A percentile compares a stretch with the other conserved stretches of the same genome.
Conservation (phyloP, 2,113 vertebrate genomes). For the Epinephelus moara region DNA sequence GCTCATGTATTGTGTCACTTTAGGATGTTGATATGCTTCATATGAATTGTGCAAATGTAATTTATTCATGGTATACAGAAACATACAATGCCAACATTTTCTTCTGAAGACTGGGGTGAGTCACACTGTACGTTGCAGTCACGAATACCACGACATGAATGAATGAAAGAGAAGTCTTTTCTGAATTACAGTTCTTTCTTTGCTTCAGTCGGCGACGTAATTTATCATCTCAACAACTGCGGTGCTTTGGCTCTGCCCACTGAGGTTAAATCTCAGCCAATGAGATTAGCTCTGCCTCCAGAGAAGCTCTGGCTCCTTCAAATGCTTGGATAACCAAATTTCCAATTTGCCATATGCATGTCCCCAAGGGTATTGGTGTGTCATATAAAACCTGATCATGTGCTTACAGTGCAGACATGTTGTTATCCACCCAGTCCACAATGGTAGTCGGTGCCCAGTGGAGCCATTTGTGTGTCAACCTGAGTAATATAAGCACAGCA, state of each 20-base stretch:
- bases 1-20: no score
- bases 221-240: constrained; percentile 22
- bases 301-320: constrained; percentile 39
- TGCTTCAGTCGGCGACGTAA: not conserved
- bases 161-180: not conserved
- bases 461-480: constrained; percentile 55
- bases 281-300: constrained; percentile 48
- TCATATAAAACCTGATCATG: constrained; percentile 51
- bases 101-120: no score
- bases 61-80: no score
- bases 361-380: constrained; percentile 20
- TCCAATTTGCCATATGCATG: constrained; percentile 61
- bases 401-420: constrained; percentile 38
- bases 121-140: not conserved
- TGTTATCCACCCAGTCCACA: constrained; percentile 43
- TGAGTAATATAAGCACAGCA: constrained; percentile 37
- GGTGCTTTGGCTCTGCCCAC: constrained; percentile 18
- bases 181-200: not conserved
- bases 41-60: no score
- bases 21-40: no score
- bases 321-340: constrained; percentile 62
- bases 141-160: not conserved
- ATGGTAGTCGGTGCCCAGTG: constrained; percentile 22
- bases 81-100: no score
- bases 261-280: constrained; percentile 36